Base-by-base conservation (phyloP, 1,140 invertebrate genomes). In the Pseudachorutes palmiensis region DNA sequence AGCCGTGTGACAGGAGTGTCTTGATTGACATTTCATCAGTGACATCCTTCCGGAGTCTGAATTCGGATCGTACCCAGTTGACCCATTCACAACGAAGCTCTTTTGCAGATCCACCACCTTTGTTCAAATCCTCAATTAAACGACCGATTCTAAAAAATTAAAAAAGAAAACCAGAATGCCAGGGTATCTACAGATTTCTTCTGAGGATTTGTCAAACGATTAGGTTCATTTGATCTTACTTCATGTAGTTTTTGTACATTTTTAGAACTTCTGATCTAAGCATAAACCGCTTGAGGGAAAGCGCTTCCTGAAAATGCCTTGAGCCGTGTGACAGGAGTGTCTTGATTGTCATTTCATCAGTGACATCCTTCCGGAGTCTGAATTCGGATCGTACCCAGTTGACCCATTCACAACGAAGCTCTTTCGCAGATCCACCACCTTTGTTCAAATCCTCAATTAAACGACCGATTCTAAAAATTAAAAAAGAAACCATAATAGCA, bases 211-310 rank as follows among this genome's bases (percentile, higher is more conserved):
- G 12, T 26, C 24, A 55, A 55, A 55, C 36, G 19, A 9, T 41
- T 19, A 55, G 24, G 12, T 26, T 26, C 31, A 12, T 9, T 19
- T 24, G 3, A 63, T 28, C 61, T 63, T 63, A 63, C 61, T 63
- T 63, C 30, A 63, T 41, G 28, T 41, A 63, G 31, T 41, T 63
- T 29, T 32, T 41, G 61, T 63, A 63, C 5, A 63, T 5, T 63
- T 41, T 36, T 14, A 63, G 12, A 24, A 63, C 61, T 48, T 63
- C 61, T 2, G 61, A 5, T n/a, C 61, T 2, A 3, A 63, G 61
- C 32, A 63, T 63, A 36, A 63, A 63, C 28, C 33, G 32, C 28
- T 63, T 63, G 2, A 63, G 41, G 22, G 61, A 63, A 5, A 63
- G 61, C 9, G 33, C 61, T 29, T 63, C 30, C 61, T 63, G 24